Conservation (phyloP, 2,888 invertebrate genomes). For the Cotesia congregata region DNA sequence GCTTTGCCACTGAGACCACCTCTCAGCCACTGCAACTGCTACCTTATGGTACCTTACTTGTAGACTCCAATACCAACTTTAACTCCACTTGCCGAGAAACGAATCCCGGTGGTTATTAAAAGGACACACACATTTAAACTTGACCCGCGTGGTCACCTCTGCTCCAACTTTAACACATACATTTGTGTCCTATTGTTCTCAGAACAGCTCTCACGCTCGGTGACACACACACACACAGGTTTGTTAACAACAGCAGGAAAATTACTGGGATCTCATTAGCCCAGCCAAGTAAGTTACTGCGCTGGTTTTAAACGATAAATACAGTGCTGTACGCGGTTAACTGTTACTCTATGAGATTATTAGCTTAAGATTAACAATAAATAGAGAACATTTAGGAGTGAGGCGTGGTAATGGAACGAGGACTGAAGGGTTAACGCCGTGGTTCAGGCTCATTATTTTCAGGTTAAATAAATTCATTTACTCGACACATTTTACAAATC, state of each 20-base stretch:
- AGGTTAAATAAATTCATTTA: slow-evolving; percentile 7
- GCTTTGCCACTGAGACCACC: slow-evolving; percentile 6
- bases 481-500: slow-evolving; percentile 53
- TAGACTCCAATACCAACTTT: slow-evolving; percentile 12
- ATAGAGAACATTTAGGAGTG: not conserved
- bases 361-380: slow-evolving; percentile 18
- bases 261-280: slow-evolving; percentile 43
- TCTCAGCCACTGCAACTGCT: slow-evolving; percentile 13
- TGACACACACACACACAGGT: slow-evolving; percentile 14
- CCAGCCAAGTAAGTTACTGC: slow-evolving; percentile 7
- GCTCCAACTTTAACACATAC: not conserved
- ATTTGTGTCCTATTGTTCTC: slow-evolving; percentile 27
- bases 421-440: not conserved
- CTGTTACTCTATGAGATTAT: slow-evolving; percentile 12
- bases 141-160: not conserved
- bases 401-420: not conserved
- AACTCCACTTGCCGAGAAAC: slow-evolving; percentile 22
- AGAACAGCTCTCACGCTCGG: slow-evolving; percentile 22
- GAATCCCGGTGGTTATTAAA: slow-evolving; percentile 38
- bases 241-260: slow-evolving; percentile 21
- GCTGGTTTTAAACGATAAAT: slow-evolving; percentile 2
- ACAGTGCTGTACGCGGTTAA: not conserved
- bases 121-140: slow-evolving; percentile 7
- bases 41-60: slow-evolving; percentile 8
- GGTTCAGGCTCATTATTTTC: not conserved